Evolutionary conservation across 2,888 invertebrate genomes (phyloP).

Genomic region (Dastarcus helophoroides): DNA sequence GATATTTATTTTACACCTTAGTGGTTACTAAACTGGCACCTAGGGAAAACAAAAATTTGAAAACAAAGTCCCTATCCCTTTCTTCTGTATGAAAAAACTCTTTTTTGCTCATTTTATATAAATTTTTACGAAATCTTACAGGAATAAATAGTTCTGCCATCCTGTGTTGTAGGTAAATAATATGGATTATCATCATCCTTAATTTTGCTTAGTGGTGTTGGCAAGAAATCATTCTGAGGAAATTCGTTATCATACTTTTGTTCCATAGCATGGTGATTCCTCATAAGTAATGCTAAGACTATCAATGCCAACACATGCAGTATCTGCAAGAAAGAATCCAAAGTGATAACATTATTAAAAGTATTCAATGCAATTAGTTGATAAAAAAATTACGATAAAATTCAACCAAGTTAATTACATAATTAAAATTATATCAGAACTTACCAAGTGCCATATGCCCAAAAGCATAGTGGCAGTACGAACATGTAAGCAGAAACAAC

Average conservation of each 20-base stretch:
- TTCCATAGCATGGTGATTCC: constrained; percentile 58
- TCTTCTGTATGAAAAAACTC: too few species aligned
- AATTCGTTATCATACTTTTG: constrained; percentile 29
- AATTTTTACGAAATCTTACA: constrained; percentile 40
- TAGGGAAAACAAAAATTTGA: too few species aligned
- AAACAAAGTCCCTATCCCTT: too few species aligned
- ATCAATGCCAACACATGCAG: constrained; percentile 65
- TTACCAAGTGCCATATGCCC: constrained; percentile 75
- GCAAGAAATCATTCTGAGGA: constrained; percentile 41
- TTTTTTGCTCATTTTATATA: too few species aligned
- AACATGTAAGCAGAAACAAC: constrained; percentile 73
- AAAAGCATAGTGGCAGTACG: constrained; percentile 70
- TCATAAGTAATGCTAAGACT: constrained; percentile 60
- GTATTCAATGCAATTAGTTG: constrained; percentile 7
- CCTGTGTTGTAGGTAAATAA: constrained; percentile 41
- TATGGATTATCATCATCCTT: constrained; percentile 46
- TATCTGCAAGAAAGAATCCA: constrained; percentile 44
- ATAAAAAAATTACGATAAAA: background rate
- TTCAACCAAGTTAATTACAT: constrained; percentile 2
- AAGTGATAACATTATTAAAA: too few species aligned
- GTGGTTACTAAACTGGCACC: too few species aligned
- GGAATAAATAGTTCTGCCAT: constrained; percentile 54
- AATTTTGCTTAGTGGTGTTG: constrained; percentile 62
- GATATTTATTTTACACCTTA: too few species aligned
- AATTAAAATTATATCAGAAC: constrained; percentile 4